Evolutionary conservation across 2,797 vertebrate species (phyloP).

Genomic region (Gambelia wislizenii): DNA sequence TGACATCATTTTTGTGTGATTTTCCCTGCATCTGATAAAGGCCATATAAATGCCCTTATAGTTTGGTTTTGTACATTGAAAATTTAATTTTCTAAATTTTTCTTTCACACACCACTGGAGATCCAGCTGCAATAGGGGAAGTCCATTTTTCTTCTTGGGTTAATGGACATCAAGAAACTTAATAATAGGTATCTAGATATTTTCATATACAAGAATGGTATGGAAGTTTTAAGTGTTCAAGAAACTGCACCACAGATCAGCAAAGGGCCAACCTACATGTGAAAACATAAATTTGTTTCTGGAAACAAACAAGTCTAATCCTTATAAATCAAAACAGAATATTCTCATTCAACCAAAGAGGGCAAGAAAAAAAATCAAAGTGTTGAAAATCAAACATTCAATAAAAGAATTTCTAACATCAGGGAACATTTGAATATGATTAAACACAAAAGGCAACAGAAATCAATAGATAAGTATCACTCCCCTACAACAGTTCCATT

Average conservation of each 20-base stretch:
- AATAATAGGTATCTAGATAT: constrained; percentile 30
- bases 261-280: constrained; percentile 33
- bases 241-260: constrained; percentile 33
- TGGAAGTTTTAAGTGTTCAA: constrained; percentile 31
- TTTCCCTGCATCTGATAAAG: no score
- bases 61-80: background rate
- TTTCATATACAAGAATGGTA: constrained; percentile 31
- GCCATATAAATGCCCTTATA: background rate
- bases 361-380: constrained; percentile 65
- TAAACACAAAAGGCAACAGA: constrained; percentile 18
- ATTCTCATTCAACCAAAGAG: constrained; percentile 41
- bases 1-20: no score
- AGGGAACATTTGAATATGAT: constrained; percentile 45
- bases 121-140: background rate
- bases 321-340: constrained; percentile 20
- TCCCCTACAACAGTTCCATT: constrained; percentile 31
- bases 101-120: background rate
- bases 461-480: constrained; percentile 38
- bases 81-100: background rate
- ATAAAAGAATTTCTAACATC: constrained; percentile 54
- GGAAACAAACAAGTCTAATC: constrained; percentile 6
- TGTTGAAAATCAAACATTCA: constrained; percentile 50
- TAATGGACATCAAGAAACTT: constrained; percentile 39
- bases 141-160: background rate
- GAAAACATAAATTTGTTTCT: constrained; percentile 56